Percentiles rank a stretch among this genome's conserved stretches.
Conservation (phyloP, 1,140 invertebrate genomes). For the Apocrypta bakeri region DNA sequence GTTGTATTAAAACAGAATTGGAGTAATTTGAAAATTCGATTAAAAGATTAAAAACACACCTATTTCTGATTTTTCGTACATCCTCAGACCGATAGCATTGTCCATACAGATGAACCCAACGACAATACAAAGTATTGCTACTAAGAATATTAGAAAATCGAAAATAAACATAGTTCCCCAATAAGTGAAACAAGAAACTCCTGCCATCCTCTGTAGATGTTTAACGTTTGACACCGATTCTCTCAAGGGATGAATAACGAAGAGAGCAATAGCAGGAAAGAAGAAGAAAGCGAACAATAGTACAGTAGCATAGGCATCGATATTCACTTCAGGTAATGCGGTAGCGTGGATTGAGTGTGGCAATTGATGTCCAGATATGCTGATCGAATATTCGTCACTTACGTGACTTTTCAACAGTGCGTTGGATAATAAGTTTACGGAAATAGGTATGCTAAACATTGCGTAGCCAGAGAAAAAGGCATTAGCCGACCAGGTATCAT, state of each 20-base stretch:
- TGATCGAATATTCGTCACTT: slow-evolving; percentile 62
- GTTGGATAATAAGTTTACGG: slow-evolving; percentile 67
- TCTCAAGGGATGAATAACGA: slow-evolving; percentile 67
- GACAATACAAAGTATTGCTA: slow-evolving; percentile 57
- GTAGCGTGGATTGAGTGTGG: slow-evolving; percentile 56
- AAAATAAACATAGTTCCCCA: slow-evolving; percentile 79
- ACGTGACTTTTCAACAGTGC: slow-evolving; percentile 61
- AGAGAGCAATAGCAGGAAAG: slow-evolving; percentile 61
- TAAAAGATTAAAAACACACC: slow-evolving; percentile 54
- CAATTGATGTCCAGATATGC: slow-evolving; percentile 61
- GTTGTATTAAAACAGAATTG: neutral
- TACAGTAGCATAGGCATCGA: slow-evolving; percentile 54
- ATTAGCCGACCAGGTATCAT: slow-evolving; percentile 55
- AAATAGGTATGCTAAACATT: slow-evolving; percentile 65
- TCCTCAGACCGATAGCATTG: slow-evolving; percentile 54
- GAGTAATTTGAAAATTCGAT: neutral
- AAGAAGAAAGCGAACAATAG: slow-evolving; percentile 63
- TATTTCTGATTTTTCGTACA: slow-evolving; percentile 61
- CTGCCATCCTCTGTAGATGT: slow-evolving; percentile 82
- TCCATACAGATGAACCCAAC: slow-evolving; percentile 60
- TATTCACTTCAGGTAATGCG: slow-evolving; percentile 24
- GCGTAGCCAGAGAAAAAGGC: slow-evolving; percentile 68
- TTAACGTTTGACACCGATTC: slow-evolving; percentile 75
- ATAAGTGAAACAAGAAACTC: slow-evolving; percentile 76
- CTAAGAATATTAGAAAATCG: slow-evolving; percentile 76